Percentiles rank a stretch among this genome's conserved stretches.
Conservation (phyloP, 2,797 vertebrate genomes). For the Falco biarmicus region DNA sequence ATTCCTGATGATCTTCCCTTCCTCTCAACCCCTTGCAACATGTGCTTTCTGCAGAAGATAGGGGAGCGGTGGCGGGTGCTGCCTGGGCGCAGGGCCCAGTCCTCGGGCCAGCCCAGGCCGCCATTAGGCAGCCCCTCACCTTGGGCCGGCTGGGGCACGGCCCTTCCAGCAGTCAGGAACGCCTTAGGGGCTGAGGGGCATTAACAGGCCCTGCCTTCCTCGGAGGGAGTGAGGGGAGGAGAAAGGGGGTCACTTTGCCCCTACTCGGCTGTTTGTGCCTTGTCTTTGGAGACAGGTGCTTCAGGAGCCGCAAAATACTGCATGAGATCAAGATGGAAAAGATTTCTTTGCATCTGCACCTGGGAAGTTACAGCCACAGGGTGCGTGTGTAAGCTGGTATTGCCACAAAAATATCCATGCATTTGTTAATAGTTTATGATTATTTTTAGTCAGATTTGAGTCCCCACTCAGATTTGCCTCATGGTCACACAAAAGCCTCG, state of each 20-base stretch:
- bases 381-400: neutral
- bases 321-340: neutral
- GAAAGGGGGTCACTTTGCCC: neutral
- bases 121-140: fast-evolving
- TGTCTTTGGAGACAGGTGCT: neutral
- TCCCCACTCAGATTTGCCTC: neutral
- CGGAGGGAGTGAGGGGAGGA: fast-evolving
- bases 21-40: neutral
- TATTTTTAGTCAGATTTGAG: neutral
- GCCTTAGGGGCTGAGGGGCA: neutral
- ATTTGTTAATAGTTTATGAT: neutral
- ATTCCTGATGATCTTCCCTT: neutral
- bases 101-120: neutral
- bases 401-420: neutral
- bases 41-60: neutral
- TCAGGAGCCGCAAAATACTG: neutral
- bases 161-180: neutral
- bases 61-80: neutral
- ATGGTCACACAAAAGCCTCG: neutral
- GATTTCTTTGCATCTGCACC: neutral
- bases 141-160: fast-evolving
- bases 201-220: neutral
- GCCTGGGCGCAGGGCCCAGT: fast-evolving
- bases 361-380: neutral
- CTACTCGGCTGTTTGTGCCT: neutral